A percentile compares a stretch with the other conserved stretches of the same genome.
phyloP scores from a whole-genome alignment of 2,888 invertebrate species.

The Drosophila austrosaltans region DNA sequence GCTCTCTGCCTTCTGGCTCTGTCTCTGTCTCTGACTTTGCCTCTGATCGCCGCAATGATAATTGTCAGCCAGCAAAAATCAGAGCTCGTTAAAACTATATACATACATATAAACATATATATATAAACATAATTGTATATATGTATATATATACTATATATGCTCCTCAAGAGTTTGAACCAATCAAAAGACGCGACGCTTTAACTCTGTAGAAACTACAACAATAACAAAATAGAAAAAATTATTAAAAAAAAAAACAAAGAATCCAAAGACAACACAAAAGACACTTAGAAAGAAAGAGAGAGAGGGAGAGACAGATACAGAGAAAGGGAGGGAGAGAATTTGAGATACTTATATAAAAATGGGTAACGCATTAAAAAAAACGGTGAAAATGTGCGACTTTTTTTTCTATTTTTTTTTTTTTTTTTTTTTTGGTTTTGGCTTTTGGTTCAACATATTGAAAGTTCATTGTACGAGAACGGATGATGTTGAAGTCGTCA shows the following conservation, averaged over 20 bases:
- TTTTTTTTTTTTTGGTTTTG: no score
- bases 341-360: conserved; percentile 47
- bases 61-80: conserved; percentile 55
- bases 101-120: neutral
- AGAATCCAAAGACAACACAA: conserved; percentile 55
- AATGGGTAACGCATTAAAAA: conserved; percentile 59
- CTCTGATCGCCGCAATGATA: conserved; percentile 28
- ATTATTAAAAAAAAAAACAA: conserved; percentile 39
- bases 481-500: conserved; percentile 51
- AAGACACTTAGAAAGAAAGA: conserved; percentile 44
- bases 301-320: conserved; percentile 23
- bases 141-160: neutral
- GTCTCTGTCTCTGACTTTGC: conserved; percentile 2
- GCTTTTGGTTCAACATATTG: conserved; percentile 44
- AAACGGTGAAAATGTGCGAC: conserved; percentile 50
- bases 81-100: conserved; percentile 68
- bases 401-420: conserved; percentile 10
- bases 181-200: conserved; percentile 72
- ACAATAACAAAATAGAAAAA: conserved; percentile 32
- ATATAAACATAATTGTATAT: neutral
- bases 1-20: conserved; percentile 1
- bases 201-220: conserved; percentile 5
- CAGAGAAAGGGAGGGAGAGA: conserved; percentile 36
- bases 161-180: conserved; percentile 54
- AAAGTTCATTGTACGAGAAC: conserved; percentile 71